Conservation (phyloP, 2,113 vertebrate genomes). For the Chaetops frenatus region DNA sequence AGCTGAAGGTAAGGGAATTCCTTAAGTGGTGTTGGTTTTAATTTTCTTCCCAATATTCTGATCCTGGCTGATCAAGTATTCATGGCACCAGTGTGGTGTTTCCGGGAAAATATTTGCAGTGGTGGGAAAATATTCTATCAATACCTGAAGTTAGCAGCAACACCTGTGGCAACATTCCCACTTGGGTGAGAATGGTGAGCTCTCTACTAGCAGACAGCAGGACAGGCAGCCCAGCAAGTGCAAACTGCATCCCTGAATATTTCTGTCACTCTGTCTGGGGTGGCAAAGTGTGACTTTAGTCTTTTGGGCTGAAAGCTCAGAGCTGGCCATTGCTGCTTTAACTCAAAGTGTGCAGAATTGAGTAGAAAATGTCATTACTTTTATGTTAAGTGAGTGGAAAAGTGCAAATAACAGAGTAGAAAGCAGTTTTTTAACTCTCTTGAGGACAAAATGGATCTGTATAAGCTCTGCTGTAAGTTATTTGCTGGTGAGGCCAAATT, state of each 20-base stretch:
- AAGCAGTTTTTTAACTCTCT: background rate
- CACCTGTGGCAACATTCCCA: background rate
- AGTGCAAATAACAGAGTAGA: background rate
- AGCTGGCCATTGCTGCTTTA: background rate
- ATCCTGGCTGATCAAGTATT: background rate
- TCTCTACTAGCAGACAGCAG: background rate
- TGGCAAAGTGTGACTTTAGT: background rate
- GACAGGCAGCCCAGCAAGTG: background rate
- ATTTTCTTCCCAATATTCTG: background rate
- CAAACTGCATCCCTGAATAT: background rate
- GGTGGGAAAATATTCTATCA: background rate
- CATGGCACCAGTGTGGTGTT: background rate
- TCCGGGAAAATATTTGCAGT: background rate
- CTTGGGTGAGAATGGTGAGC: rapidly evolving
- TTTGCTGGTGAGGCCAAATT: background rate
- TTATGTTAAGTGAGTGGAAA: background rate
- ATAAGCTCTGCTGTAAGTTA: background rate
- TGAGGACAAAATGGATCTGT: background rate
- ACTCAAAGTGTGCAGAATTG: background rate
- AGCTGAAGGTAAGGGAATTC: background rate
- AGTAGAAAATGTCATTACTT: background rate
- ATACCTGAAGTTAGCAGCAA: background rate
- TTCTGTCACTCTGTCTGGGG: background rate
- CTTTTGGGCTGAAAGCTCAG: background rate
- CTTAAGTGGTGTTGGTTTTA: background rate